These are phyloP conservation scores for Diplosoma virens DNA, from an alignment of 23 tunicate species.

Conservation along the genomic window DNA sequence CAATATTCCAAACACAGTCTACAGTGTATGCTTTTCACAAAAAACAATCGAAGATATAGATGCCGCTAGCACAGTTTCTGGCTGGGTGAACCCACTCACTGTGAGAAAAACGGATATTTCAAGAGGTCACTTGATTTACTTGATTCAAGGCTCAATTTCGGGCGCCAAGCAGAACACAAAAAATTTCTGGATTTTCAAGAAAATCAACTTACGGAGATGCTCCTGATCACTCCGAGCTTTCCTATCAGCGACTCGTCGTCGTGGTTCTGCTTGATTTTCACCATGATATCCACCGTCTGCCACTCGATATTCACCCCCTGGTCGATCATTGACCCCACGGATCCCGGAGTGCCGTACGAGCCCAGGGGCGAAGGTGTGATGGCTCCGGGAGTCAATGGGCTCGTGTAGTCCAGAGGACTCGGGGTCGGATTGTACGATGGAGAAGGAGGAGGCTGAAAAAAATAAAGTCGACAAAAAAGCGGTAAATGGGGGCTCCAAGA, in stretches of 20 bases:
- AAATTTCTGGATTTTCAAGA: no score
- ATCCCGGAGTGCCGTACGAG: conserved; percentile 77
- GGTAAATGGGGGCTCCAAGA: no score
- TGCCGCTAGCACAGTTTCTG: no score
- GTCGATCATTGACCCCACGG: conserved; percentile 65
- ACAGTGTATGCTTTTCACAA: no score
- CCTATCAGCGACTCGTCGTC: conserved; percentile 56
- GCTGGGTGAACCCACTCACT: no score
- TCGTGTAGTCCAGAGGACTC: conserved; percentile 84
- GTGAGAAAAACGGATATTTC: no score
- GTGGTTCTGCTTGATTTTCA: conserved; percentile 61
- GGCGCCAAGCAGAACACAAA: no score
- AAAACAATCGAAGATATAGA: no score
- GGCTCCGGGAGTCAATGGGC: conserved; percentile 88
- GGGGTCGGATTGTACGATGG: conserved; percentile 82
- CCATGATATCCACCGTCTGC: conserved; percentile 96
- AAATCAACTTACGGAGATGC: conserved; percentile 73
- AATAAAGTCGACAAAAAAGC: no score
- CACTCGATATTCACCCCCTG: conserved; percentile 72
- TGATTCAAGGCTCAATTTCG: no score
- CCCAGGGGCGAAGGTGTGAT: conserved; percentile 80
- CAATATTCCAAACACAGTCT: no score
- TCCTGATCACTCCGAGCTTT: conserved; percentile 77
- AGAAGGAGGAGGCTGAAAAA: conserved; percentile 68
- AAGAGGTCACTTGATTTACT: no score